Conservation (phyloP, 2,888 invertebrate genomes). For the Hylaea fasciaria region DNA sequence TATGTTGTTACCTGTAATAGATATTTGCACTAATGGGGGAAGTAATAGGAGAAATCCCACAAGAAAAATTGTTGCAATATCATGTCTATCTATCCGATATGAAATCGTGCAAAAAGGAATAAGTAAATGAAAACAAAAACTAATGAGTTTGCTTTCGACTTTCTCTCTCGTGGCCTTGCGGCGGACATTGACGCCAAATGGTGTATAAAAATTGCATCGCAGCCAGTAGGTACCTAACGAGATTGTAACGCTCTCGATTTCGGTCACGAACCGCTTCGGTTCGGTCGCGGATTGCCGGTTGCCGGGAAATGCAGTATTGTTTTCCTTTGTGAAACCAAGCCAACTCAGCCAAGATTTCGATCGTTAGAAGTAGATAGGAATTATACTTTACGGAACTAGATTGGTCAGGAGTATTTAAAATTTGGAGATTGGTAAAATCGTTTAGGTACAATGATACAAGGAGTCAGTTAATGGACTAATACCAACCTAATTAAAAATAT, state of each 20-base stretch:
- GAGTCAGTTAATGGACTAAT: too few species aligned
- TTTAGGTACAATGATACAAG: too few species aligned
- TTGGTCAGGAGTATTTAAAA: too few species aligned
- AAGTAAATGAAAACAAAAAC: slow-evolving; percentile 53
- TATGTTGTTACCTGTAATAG: neutral
- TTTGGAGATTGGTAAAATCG: too few species aligned
- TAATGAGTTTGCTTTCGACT: slow-evolving; percentile 70
- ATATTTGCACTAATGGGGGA: too few species aligned
- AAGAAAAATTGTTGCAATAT: too few species aligned
- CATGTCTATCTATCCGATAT: neutral
- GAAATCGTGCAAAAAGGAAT: slow-evolving; percentile 45
- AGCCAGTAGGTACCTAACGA: slow-evolving; percentile 36
- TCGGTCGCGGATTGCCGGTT: slow-evolving; percentile 11
- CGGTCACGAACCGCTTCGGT: slow-evolving; percentile 50
- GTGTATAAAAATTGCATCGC: slow-evolving; percentile 59
- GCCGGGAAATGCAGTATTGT: slow-evolving; percentile 4
- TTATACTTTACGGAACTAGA: too few species aligned
- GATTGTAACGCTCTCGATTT: slow-evolving; percentile 58
- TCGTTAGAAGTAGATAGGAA: neutral
- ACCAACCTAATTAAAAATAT: too few species aligned
- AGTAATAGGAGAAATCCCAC: too few species aligned
- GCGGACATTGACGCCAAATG: slow-evolving; percentile 64
- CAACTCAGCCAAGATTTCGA: neutral
- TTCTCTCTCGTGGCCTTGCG: slow-evolving; percentile 70
- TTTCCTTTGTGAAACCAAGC: neutral